These are phyloP conservation scores for Melitaea athalia DNA, from an alignment of 2,888 invertebrate genomes.

Conservation along the genomic window DNA sequence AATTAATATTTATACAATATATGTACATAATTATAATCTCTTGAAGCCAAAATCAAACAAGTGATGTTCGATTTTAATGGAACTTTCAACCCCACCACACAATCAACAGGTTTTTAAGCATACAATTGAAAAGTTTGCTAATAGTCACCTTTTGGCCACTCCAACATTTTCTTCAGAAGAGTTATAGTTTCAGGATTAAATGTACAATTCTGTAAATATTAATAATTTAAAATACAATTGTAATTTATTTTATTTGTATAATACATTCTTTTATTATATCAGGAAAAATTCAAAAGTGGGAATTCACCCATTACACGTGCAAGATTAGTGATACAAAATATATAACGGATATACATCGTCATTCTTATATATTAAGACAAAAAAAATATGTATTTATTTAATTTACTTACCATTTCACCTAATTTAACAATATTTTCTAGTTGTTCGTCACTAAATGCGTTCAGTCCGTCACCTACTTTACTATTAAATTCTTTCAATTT, in stretches of 20 bases:
- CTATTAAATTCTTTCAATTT: constrained; percentile 89
- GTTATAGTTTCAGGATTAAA: constrained; percentile 76
- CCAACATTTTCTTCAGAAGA: constrained; percentile 83
- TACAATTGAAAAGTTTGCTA: background rate
- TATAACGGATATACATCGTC: background rate
- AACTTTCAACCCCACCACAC: too few species aligned
- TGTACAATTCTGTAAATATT: constrained; percentile 58
- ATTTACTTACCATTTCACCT: constrained; percentile 73
- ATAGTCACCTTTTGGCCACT: constrained; percentile 87
- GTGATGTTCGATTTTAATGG: too few species aligned
- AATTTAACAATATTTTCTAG: constrained; percentile 85
- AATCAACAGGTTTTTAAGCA: background rate
- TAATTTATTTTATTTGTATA: background rate
- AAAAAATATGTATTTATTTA: background rate
- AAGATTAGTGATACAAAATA: background rate
- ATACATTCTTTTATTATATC: too few species aligned
- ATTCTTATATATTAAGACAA: too few species aligned
- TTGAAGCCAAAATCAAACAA: too few species aligned
- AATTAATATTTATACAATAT: too few species aligned
- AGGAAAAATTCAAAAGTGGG: too few species aligned
- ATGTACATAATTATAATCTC: too few species aligned
- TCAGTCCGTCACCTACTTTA: constrained; percentile 78
- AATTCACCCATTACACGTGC: too few species aligned
- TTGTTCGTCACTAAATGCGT: constrained; percentile 79
- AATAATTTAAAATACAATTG: background rate